Percentiles rank a stretch among this genome's conserved stretches.
Evolutionary conservation across 2,888 invertebrate species (phyloP).

Genomic region (Chrysolina americana): DNA sequence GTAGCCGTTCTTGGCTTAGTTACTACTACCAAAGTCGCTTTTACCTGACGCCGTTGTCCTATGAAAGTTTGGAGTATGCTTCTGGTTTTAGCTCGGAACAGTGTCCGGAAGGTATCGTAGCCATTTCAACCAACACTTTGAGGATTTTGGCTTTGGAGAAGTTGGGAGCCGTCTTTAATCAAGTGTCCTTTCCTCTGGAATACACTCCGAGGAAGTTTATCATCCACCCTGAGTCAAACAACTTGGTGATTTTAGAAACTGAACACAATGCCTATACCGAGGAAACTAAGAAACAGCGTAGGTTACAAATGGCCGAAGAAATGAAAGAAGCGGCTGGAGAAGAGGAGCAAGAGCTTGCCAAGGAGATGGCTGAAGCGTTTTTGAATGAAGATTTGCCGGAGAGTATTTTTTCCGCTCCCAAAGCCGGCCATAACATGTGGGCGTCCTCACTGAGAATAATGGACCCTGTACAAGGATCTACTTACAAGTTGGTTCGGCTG

Average conservation of each 20-base stretch:
- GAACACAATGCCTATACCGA: slow-evolving; percentile 99
- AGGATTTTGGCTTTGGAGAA: slow-evolving; percentile 98
- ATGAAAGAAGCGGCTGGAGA: slow-evolving; percentile 98
- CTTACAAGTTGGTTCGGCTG: slow-evolving; percentile 81
- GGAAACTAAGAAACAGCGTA: slow-evolving; percentile 90
- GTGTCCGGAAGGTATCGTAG: slow-evolving; percentile 99
- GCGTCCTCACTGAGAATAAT: slow-evolving; percentile 91
- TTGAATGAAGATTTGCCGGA: slow-evolving; percentile 95
- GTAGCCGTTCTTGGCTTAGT: slow-evolving; percentile 97
- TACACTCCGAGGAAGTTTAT: slow-evolving; percentile 97
- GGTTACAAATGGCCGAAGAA: slow-evolving; percentile 98
- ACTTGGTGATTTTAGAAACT: slow-evolving; percentile 93
- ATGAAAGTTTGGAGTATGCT: slow-evolving; percentile 97
- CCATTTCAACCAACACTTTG: slow-evolving; percentile 97
- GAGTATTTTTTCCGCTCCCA: slow-evolving; percentile 94
- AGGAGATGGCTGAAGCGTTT: slow-evolving; percentile 98
- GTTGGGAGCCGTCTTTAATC: slow-evolving; percentile 98
- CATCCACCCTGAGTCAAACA: slow-evolving; percentile 91
- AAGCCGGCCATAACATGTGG: slow-evolving; percentile 97
- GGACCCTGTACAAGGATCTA: slow-evolving; percentile 83
- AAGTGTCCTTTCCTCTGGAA: slow-evolving; percentile 91
- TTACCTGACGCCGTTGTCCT: slow-evolving; percentile 95
- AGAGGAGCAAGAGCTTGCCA: slow-evolving; percentile 95
- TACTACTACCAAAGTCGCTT: slow-evolving; percentile 98
- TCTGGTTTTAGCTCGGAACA: slow-evolving; percentile 98